These are phyloP conservation scores for Pandemis heparana DNA, from an alignment of 2,888 invertebrate genomes.

Conservation along the genomic window DNA sequence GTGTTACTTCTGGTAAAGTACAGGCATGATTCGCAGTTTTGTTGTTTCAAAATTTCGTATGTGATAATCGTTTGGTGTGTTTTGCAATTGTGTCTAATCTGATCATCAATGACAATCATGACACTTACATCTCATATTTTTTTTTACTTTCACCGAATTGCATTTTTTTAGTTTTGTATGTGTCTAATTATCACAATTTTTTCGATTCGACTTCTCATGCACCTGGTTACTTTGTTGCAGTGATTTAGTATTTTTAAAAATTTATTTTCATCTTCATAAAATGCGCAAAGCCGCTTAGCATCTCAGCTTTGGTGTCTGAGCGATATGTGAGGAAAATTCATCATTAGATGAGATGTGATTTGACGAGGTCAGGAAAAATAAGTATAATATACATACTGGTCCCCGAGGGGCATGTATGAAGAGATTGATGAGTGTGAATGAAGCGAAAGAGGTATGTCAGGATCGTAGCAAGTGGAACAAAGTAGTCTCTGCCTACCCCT, in stretches of 20 bases:
- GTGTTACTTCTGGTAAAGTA: slow-evolving; percentile 10
- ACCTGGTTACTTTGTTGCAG: background rate
- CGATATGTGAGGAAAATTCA: no score
- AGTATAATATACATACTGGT: no score
- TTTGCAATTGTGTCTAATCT: slow-evolving; percentile 30
- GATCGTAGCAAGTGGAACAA: no score
- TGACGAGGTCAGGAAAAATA: no score
- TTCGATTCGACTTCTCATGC: background rate
- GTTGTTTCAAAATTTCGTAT: background rate
- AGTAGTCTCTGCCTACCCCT: no score
- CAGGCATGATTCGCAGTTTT: background rate
- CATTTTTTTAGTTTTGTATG: background rate
- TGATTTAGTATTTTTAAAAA: background rate
- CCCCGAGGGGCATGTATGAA: no score
- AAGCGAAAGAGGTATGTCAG: no score
- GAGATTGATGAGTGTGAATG: no score
- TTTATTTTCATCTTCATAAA: background rate
- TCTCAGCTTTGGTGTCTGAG: background rate
- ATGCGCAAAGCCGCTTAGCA: background rate
- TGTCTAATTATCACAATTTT: background rate
- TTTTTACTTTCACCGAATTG: background rate
- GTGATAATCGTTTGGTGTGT: slow-evolving; percentile 31
- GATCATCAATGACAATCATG: slow-evolving; percentile 21
- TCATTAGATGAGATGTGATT: no score
- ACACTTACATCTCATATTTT: slow-evolving; percentile 17